These are phyloP conservation scores for Eustalomyia histrio DNA, from an alignment of 2,888 invertebrate species.

Conservation along the genomic window DNA sequence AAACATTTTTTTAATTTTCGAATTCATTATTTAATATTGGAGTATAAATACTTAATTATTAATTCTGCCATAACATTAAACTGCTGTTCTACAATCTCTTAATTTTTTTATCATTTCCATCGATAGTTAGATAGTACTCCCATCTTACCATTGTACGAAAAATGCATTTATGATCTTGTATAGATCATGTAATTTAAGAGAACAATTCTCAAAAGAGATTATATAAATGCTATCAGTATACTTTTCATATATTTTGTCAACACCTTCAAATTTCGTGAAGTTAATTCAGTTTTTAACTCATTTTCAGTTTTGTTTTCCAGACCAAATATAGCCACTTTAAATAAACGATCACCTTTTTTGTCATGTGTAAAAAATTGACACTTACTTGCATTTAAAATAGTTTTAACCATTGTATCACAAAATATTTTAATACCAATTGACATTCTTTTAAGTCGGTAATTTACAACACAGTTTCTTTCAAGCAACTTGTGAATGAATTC, in stretches of 20 bases:
- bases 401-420: conserved; percentile 35
- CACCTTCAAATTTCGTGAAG: too few species aligned
- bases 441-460: conserved; percentile 48
- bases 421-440: conserved; percentile 58
- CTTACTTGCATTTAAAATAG: conserved; percentile 29
- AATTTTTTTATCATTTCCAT: too few species aligned
- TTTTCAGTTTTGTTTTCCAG: conserved; percentile 8
- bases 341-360: conserved; percentile 30
- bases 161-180: conserved; percentile 39
- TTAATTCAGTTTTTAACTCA: conserved; percentile 35
- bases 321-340: conserved; percentile 49
- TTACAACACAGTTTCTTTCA: background rate
- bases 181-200: conserved; percentile 26
- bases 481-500: too few species aligned
- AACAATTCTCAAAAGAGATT: too few species aligned
- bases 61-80: too few species aligned
- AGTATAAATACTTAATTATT: too few species aligned
- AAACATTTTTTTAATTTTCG: too few species aligned
- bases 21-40: too few species aligned
- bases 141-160: conserved; percentile 53
- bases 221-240: too few species aligned
- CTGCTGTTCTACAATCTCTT: too few species aligned
- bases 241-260: too few species aligned
- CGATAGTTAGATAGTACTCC: too few species aligned
- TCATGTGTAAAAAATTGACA: conserved; percentile 55